Conservation (phyloP, 2,888 invertebrate species). For the Blomia tropicalis region DNA sequence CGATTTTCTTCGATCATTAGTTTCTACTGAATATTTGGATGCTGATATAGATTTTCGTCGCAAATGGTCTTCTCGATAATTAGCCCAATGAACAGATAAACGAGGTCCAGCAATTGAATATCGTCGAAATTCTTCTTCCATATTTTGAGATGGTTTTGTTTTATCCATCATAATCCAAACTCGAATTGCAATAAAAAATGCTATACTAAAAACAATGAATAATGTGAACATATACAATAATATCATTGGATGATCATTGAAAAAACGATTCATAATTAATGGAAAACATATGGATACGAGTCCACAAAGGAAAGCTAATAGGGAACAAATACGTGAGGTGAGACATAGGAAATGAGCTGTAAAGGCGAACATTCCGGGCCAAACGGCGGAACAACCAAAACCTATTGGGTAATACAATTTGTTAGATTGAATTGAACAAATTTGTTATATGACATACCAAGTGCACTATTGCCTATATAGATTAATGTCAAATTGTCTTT, state of each 20-base stretch:
- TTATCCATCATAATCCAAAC: neutral
- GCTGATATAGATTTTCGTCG: neutral
- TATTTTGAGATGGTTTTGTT: neutral
- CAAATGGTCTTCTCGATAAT: neutral
- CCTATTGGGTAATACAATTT: no score
- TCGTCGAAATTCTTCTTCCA: neutral
- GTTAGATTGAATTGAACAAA: no score
- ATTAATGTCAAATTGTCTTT: neutral
- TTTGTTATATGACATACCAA: no score
- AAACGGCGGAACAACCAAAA: neutral
- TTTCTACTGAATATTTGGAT: neutral
- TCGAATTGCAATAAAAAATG: neutral
- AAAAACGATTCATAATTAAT: neutral
- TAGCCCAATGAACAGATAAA: neutral
- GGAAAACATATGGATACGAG: neutral
- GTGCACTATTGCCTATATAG: neutral
- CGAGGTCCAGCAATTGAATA: conserved; percentile 9
- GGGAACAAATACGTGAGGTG: neutral
- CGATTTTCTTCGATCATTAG: neutral
- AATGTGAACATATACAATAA: neutral
- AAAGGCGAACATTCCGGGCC: conserved; percentile 10
- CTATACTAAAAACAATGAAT: neutral
- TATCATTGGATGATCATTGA: neutral
- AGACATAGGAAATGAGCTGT: neutral
- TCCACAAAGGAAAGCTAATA: neutral